These are phyloP conservation scores for Tupiocoris notatus DNA, from an alignment of 2,888 invertebrate species.

Conservation along the genomic window DNA sequence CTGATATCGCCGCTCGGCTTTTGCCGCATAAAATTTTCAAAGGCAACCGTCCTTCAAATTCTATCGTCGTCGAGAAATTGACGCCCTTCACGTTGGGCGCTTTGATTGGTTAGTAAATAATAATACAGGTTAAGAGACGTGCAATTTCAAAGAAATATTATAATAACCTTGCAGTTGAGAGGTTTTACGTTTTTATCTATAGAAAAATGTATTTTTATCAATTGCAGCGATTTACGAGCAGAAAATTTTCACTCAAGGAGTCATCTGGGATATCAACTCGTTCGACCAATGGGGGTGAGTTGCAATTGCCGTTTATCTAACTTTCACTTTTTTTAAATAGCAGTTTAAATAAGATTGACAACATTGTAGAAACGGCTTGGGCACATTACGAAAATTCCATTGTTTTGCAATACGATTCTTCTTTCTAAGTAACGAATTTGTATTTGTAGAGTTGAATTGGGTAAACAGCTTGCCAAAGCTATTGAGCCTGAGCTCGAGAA, in stretches of 20 bases:
- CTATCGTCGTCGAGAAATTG: conserved; percentile 85
- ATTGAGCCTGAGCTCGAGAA: conserved; percentile 90
- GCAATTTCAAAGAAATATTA: too few relatives aligned
- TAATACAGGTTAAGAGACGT: too few relatives aligned
- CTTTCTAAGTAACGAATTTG: neutral
- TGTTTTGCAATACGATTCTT: too few relatives aligned
- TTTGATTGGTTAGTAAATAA: conserved; percentile 83
- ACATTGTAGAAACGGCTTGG: too few relatives aligned
- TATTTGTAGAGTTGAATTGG: conserved; percentile 95
- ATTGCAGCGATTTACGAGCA: conserved; percentile 79
- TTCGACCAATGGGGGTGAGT: conserved; percentile 98
- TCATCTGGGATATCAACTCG: conserved; percentile 99
- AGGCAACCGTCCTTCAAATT: conserved; percentile 97
- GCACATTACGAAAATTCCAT: too few relatives aligned
- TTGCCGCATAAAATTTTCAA: conserved; percentile 95
- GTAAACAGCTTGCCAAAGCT: conserved; percentile 97
- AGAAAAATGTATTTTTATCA: too few relatives aligned
- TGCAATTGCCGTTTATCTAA: neutral
- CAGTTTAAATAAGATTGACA: too few relatives aligned
- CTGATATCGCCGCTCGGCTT: conserved; percentile 70
- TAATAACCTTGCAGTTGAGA: too few relatives aligned
- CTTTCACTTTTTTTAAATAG: too few relatives aligned
- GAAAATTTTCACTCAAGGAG: conserved; percentile 97
- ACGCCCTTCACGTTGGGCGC: conserved; percentile 92
- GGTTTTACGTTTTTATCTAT: too few relatives aligned